Conservation (phyloP, 2,113 vertebrate genomes). For the Pangasianodon gigas region DNA sequence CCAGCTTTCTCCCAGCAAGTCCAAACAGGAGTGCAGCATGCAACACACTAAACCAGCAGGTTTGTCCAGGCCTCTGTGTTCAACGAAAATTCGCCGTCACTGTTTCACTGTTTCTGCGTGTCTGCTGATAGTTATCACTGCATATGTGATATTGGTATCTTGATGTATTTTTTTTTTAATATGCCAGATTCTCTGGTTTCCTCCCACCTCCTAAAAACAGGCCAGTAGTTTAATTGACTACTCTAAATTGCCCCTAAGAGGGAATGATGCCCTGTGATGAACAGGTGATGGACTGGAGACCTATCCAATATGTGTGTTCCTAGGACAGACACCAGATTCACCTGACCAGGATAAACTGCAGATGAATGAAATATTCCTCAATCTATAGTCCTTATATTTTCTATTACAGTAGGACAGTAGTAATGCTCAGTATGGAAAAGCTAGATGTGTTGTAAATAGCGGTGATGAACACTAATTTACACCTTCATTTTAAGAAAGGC, state of each 20-base stretch:
- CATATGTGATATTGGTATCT: not conserved
- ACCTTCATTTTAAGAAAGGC: not conserved
- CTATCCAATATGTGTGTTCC: not conserved
- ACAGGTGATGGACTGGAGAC: not conserved
- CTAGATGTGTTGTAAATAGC: not conserved
- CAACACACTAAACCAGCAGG: constrained; percentile 16
- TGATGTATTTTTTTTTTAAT: not conserved
- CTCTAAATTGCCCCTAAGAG: not conserved
- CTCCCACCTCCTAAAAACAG: not conserved
- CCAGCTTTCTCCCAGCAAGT: constrained; percentile 46
- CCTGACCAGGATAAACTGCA: not conserved
- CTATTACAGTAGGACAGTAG: not conserved
- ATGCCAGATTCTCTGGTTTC: not conserved
- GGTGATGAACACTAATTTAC: not conserved
- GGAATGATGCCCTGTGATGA: not conserved
- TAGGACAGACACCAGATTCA: not conserved
- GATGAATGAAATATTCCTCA: not conserved
- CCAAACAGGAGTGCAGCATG: constrained; percentile 35
- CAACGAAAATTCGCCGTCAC: not conserved
- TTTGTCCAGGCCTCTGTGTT: constrained; percentile 7
- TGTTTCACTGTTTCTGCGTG: not conserved
- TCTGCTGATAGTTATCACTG: not conserved
- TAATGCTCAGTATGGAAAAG: not conserved
- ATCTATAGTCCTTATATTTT: not conserved
- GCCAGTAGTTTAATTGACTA: not conserved